These are phyloP conservation scores for Emydocephalus ijimae DNA, from an alignment of 2,113 vertebrate species.

Conservation along the genomic window DNA sequence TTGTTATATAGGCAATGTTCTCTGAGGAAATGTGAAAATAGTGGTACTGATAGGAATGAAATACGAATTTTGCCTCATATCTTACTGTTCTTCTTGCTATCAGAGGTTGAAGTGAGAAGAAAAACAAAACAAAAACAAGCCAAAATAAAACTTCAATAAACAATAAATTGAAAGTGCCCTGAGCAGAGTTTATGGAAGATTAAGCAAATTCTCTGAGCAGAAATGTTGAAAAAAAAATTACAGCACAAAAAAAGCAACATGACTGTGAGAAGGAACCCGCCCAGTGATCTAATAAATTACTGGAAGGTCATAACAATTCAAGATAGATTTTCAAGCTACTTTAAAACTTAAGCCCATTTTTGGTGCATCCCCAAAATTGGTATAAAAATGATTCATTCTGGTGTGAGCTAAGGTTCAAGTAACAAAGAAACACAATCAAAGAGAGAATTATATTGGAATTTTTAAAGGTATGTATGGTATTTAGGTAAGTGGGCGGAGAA, in stretches of 20 bases:
- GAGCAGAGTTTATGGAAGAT: slow-evolving; percentile 83
- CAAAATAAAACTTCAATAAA: slow-evolving; percentile 55
- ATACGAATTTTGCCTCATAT: slow-evolving; percentile 45
- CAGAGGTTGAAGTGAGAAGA: slow-evolving; percentile 63
- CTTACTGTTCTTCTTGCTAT: slow-evolving; percentile 67
- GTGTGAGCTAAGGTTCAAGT: slow-evolving; percentile 65
- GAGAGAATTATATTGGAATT: slow-evolving; percentile 32
- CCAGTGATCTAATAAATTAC: slow-evolving; percentile 70
- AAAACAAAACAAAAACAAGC: slow-evolving; percentile 61
- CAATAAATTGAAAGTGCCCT: slow-evolving; percentile 79
- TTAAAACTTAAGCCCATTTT: slow-evolving; percentile 66
- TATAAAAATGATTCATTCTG: slow-evolving; percentile 65
- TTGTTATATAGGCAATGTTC: slow-evolving; percentile 54
- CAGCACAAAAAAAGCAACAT: slow-evolving; percentile 69
- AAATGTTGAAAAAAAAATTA: slow-evolving; percentile 53
- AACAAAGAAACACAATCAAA: slow-evolving; percentile 52
- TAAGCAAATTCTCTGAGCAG: slow-evolving; percentile 78
- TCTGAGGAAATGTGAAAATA: slow-evolving; percentile 60
- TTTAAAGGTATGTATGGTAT: slow-evolving; percentile 40
- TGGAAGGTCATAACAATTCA: slow-evolving; percentile 81
- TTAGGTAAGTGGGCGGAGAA: slow-evolving; percentile 44
- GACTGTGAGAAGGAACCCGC: slow-evolving; percentile 62
- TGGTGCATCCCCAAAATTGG: slow-evolving; percentile 75
- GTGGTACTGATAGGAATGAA: slow-evolving; percentile 62
- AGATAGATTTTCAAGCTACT: slow-evolving; percentile 74